A percentile compares a stretch with the other conserved stretches of the same genome.
phyloP scores from a whole-genome alignment of 2,113 vertebrate genomes.

The Glaucomys volans region DNA sequence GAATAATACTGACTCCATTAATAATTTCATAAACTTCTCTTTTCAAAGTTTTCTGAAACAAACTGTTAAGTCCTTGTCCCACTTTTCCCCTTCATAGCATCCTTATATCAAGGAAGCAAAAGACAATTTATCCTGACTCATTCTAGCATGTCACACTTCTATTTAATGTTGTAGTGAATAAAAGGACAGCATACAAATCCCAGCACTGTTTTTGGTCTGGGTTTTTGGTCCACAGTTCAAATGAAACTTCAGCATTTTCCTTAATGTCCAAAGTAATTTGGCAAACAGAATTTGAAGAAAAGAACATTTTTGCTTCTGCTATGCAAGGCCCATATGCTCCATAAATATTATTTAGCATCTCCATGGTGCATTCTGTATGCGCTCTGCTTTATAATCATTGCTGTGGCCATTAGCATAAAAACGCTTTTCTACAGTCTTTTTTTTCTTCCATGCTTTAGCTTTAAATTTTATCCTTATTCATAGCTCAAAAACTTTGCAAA shows the following conservation, averaged over 20 bases:
- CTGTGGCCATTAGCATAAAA: slow-evolving; percentile 74
- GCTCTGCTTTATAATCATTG: slow-evolving; percentile 66
- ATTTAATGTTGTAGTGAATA: slow-evolving; percentile 19
- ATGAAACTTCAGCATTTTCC: slow-evolving; percentile 75
- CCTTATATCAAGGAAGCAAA: slow-evolving; percentile 49
- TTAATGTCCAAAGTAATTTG: slow-evolving; percentile 77
- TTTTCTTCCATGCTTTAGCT: slow-evolving; percentile 55
- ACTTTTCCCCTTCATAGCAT: background rate
- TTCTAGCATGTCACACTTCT: slow-evolving; percentile 60
- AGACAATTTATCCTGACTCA: slow-evolving; percentile 64
- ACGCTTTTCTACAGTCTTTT: slow-evolving; percentile 63
- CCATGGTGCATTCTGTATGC: slow-evolving; percentile 45
- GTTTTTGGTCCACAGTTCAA: slow-evolving; percentile 62
- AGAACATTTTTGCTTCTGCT: slow-evolving; percentile 64
- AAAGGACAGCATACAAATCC: slow-evolving; percentile 55
- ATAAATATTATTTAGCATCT: slow-evolving; percentile 77
- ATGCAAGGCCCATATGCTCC: slow-evolving; percentile 56
- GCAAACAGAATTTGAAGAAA: slow-evolving; percentile 73
- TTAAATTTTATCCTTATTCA: slow-evolving; percentile 77
- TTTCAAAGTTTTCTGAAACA: slow-evolving; percentile 44
- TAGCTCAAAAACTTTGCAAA: slow-evolving; percentile 69
- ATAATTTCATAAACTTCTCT: slow-evolving; percentile 22
- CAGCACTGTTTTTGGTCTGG: slow-evolving; percentile 51
- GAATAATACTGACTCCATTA: background rate
- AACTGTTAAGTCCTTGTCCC: background rate